Conservation (phyloP, 2,888 invertebrate species). For the Andrena chrysosceles region DNA sequence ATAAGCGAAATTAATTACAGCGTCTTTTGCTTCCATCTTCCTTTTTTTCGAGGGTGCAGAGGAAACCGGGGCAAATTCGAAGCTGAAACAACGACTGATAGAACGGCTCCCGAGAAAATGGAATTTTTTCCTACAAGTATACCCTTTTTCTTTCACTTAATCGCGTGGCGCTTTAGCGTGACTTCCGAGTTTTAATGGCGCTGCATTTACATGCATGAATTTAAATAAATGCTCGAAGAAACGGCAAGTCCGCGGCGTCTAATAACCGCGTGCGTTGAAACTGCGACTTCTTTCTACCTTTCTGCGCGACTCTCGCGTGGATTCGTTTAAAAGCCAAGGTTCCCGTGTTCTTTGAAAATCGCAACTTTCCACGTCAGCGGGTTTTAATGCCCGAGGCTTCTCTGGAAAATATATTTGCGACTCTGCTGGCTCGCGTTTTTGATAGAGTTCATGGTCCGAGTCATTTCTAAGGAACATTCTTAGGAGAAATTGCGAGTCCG, state of each 20-base stretch:
- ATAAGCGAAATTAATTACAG: conserved; percentile 2
- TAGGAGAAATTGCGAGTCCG: not conserved
- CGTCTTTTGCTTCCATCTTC: not conserved
- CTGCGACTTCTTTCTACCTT: not conserved
- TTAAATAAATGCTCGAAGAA: conserved; percentile 23
- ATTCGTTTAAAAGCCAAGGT: not conserved
- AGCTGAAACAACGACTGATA: too few species aligned
- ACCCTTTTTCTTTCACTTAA: conserved; percentile 7
- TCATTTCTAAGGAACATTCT: not conserved
- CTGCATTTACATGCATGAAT: conserved; percentile 23
- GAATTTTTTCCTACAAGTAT: not conserved
- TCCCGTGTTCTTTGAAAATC: not conserved
- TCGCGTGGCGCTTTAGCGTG: conserved; percentile 31
- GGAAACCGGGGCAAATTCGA: not conserved
- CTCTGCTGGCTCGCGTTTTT: not conserved
- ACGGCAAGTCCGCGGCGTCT: not conserved
- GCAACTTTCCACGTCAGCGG: not conserved
- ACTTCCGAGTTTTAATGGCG: conserved; percentile 7
- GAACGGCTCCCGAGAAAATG: not conserved
- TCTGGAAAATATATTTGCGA: not conserved
- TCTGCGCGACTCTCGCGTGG: not conserved
- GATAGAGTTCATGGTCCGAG: too few species aligned
- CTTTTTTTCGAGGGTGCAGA: not conserved
- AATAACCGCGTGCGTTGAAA: conserved; percentile 6
- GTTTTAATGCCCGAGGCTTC: not conserved